phyloP scores from a whole-genome alignment of 2,113 vertebrate genomes.

The Piaya cayana region DNA sequence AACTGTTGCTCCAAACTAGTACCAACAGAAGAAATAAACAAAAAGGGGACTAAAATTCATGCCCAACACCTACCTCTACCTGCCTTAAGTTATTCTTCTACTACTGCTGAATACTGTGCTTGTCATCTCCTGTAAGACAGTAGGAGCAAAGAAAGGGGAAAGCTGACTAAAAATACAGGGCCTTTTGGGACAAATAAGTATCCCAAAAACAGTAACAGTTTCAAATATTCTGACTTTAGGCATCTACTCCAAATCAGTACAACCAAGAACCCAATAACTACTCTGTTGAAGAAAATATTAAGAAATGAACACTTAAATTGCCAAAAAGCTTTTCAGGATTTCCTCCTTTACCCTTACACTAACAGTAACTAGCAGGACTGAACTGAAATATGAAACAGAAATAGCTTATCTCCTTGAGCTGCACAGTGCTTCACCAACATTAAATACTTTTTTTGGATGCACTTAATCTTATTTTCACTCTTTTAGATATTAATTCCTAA shows the following conservation, averaged over 20 bases:
- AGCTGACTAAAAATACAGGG: not conserved
- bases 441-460: not conserved
- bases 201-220: not conserved
- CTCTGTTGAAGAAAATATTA: not conserved
- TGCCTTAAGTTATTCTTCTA: not conserved
- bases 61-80: not conserved
- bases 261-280: not conserved
- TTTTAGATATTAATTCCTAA: not conserved
- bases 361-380: not conserved
- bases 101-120: not conserved
- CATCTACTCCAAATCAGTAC: not conserved
- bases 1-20: not conserved
- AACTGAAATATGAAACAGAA: not conserved
- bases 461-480: not conserved
- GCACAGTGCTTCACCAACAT: not conserved
- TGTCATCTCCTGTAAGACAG: not conserved
- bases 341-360: not conserved
- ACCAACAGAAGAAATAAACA: not conserved
- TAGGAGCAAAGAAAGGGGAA: not conserved
- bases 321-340: not conserved
- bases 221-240: not conserved
- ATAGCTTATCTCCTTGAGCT: not conserved
- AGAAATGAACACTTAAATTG: not conserved
- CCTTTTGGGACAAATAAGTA: not conserved
- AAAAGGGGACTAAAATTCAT: not conserved